Evolutionary conservation across 1,140 invertebrate genomes (phyloP).

Genomic region (fruit fly (Drosophila melanogaster)): Release_6_plus_ISO1_MT NC_004354.4:8388001-8388500

Average conservation of each 20-base stretch:
- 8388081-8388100: neutral
- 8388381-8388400: conserved; percentile 4
- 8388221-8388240: conserved; percentile 2
- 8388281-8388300: neutral
- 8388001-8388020: neutral
- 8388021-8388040: neutral
- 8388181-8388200: neutral
- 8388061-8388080: conserved; percentile 1
- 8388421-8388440: conserved; percentile 50
- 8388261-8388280: conserved; percentile 2
- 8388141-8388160: neutral
- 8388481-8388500: conserved; percentile 21
- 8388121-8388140: neutral
- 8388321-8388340: neutral
- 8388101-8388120: neutral
- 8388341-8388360: neutral
- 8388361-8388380: neutral
- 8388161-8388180: neutral
- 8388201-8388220: neutral
- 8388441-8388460: neutral
- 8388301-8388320: neutral
- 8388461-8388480: neutral
- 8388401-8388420: conserved; percentile 32
- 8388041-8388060: conserved; percentile 2
- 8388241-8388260: conserved; percentile 37